Evolutionary conservation across 2,888 invertebrate species (phyloP), one percentile per base, ranked within the genome.

Genomic region (Tinea pellionella): DNA sequence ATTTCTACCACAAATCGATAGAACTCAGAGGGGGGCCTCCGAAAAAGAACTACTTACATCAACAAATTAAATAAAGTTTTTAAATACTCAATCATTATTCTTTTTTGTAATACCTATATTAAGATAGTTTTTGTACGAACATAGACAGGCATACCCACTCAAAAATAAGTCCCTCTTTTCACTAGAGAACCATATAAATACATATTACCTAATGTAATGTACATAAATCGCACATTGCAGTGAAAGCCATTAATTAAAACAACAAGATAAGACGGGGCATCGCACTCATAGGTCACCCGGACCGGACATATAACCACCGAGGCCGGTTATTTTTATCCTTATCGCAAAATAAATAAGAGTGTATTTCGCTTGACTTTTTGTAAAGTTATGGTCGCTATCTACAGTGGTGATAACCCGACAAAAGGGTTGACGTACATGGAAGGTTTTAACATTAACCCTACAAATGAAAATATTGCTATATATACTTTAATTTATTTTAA

Each of bases 251-350:
- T 57, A 30, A 57, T 57, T 57, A 57, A 57, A 32, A 57, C 15
- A n/a, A 57, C 15, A n/a, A 57, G 57, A 57, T 57, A 57, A 57
- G 57, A 32, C 13, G n/a, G 57, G 32, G 57, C 57, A 57, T 57
- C 57, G 57, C 29, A 15, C 57, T 12, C 57, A 57, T 57, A 32
- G 57, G 57, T 57, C 57, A 57, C 57, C 15, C 6, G 53, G 57
- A 19, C 55, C 55, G 55, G 55, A 55, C 55, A 18, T 12, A n/a
- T 37, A 12, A 9, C 57, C 57, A 32, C 32, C 19, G 16, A 4
- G 9, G 3, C n/a, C 15, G n/a, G 4, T 24, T n/a, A 19, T 24
- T 16, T 47, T n/a, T n/a, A 15, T 9, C 47, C 47, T 16, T 47
- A 47, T 15, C 47, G 8, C 4, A 12, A 16, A n/a, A 8, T 15